These are phyloP conservation scores for Calosoma granatense DNA, from an alignment of 1,140 invertebrate genomes.

Conservation along the genomic window DNA sequence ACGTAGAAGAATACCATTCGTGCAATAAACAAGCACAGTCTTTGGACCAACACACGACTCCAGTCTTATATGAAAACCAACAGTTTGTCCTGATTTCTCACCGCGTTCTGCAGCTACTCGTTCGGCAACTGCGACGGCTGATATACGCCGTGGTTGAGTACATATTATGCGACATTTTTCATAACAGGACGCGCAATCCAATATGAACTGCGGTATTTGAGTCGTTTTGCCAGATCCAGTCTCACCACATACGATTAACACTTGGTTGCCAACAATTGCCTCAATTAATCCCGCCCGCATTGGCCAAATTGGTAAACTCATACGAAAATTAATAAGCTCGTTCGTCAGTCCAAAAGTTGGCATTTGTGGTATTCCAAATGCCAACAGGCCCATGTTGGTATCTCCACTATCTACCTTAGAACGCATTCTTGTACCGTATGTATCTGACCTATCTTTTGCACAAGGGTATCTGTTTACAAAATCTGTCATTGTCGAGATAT, in stretches of 20 bases:
- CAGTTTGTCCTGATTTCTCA: conserved; percentile 74
- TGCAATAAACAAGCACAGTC: conserved; percentile 83
- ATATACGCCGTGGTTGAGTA: conserved; percentile 84
- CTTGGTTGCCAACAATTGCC: conserved; percentile 41
- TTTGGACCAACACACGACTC: conserved; percentile 70
- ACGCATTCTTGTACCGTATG: neutral
- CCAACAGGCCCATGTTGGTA: conserved; percentile 4
- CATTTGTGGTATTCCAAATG: conserved; percentile 11
- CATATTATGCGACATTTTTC: conserved; percentile 78
- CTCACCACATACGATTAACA: conserved; percentile 63
- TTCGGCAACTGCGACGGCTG: conserved; percentile 77
- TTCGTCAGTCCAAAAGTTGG: conserved; percentile 28
- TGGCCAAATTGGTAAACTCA: conserved; percentile 45
- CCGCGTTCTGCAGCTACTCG: conserved; percentile 74
- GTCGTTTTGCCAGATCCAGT: conserved; percentile 88
- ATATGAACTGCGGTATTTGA: conserved; percentile 81
- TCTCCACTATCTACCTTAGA: neutral
- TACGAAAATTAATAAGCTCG: conserved; percentile 41
- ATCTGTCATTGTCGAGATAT: conserved; percentile 18
- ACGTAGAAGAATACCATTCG: conserved; percentile 78
- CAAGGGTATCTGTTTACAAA: conserved; percentile 22
- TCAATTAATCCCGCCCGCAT: conserved; percentile 43
- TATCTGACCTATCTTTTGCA: conserved; percentile 20
- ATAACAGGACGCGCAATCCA: conserved; percentile 59
- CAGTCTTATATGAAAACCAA: conserved; percentile 90